Evolutionary conservation across 92 coral and sea anemone species (phyloP).

Genomic region (Diadumene lineata): DNA sequence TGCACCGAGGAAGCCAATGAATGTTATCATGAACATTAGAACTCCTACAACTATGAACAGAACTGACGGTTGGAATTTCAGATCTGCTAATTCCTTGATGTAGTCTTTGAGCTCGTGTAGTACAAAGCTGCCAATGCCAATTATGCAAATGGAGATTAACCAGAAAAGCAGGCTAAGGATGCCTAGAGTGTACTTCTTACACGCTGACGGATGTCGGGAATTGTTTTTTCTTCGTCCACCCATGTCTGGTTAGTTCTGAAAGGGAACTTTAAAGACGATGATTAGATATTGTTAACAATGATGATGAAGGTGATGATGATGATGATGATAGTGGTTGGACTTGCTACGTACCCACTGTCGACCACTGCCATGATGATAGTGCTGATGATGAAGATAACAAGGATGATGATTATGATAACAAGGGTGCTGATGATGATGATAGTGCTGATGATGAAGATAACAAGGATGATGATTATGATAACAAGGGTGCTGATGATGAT

Average conservation of each 20-base stretch:
- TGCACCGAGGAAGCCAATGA: slow-evolving; percentile 72
- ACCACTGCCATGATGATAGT: too few species aligned
- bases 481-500: too few species aligned
- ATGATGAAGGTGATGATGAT: too few species aligned
- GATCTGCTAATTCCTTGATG: slow-evolving; percentile 46
- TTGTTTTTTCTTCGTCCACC: not conserved
- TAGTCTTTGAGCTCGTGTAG: slow-evolving; percentile 57
- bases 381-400: too few species aligned
- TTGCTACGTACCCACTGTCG: too few species aligned
- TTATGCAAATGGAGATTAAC: slow-evolving; percentile 52
- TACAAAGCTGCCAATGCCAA: slow-evolving; percentile 55
- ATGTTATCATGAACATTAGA: slow-evolving; percentile 57
- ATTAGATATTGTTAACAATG: too few species aligned
- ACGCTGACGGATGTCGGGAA: slow-evolving; percentile 39
- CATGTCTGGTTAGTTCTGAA: not conserved
- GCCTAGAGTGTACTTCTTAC: slow-evolving; percentile 52
- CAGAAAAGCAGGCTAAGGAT: slow-evolving; percentile 67
- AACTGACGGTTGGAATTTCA: slow-evolving; percentile 61
- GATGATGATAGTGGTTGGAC: too few species aligned
- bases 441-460: too few species aligned
- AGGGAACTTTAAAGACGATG: too few species aligned
- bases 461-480: too few species aligned
- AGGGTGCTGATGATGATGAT: too few species aligned
- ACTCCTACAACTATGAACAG: slow-evolving; percentile 52
- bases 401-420: too few species aligned